These are phyloP conservation scores for Fabriciana adippe DNA, from an alignment of 2,888 invertebrate species.

Conservation along the genomic window DNA sequence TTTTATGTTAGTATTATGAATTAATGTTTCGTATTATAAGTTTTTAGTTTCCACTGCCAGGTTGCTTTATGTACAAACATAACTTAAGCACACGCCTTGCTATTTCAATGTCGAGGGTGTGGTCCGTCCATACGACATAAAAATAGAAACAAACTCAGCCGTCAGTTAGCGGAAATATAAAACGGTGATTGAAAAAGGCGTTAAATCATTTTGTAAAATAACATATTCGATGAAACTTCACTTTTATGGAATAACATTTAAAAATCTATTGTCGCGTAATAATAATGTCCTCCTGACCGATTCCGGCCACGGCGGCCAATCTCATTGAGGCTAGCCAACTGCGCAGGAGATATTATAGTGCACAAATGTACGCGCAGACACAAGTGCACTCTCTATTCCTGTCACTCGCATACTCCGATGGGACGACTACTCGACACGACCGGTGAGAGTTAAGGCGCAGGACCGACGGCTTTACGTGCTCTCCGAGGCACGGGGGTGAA, in stretches of 20 bases:
- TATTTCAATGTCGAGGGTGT: constrained; percentile 26
- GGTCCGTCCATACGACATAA: constrained; percentile 34
- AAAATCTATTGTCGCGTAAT: neutral
- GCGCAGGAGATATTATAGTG: no score
- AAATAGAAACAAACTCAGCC: constrained; percentile 18
- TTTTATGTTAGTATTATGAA: neutral
- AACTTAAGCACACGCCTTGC: constrained; percentile 8
- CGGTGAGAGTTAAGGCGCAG: no score
- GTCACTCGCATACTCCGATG: no score
- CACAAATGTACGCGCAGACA: no score
- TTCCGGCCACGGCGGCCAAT: no score
- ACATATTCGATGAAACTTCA: neutral
- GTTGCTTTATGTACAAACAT: neutral
- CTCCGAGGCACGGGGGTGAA: no score
- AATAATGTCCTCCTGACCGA: no score
- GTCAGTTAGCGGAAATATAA: constrained; percentile 4
- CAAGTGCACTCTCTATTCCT: no score
- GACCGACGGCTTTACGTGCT: no score
- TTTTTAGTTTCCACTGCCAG: neutral
- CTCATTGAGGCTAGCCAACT: no score
- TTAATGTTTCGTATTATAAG: neutral
- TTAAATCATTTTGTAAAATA: neutral
- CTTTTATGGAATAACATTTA: neutral
- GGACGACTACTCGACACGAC: no score
- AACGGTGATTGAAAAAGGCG: neutral